Evolutionary conservation across 2,888 invertebrate genomes (phyloP).

Genomic region (Melieria picta): DNA sequence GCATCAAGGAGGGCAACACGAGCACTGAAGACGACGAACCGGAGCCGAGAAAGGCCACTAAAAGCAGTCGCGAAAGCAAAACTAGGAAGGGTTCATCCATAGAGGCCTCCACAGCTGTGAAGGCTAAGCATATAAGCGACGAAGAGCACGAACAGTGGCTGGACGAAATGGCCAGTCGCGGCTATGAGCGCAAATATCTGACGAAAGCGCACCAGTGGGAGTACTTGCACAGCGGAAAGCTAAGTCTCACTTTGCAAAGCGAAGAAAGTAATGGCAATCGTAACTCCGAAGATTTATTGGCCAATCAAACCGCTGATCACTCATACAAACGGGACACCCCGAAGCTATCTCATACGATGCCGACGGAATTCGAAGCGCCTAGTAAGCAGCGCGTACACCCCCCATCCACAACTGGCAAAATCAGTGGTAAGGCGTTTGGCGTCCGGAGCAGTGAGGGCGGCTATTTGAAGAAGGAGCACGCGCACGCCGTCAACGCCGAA

Average conservation of each 20-base stretch:
- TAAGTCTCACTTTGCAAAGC: slow-evolving; percentile 37
- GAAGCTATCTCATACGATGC: too few species aligned
- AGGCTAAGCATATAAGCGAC: slow-evolving; percentile 13
- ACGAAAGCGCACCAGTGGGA: slow-evolving; percentile 47
- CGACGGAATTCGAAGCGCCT: too few species aligned
- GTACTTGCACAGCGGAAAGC: slow-evolving; percentile 42
- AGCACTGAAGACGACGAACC: not conserved
- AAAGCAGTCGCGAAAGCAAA: not conserved
- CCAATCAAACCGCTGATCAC: slow-evolving; percentile 7
- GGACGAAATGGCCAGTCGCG: slow-evolving; percentile 49
- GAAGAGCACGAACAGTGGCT: slow-evolving; percentile 47
- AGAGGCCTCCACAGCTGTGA: not conserved
- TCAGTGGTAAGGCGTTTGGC: slow-evolving; percentile 23
- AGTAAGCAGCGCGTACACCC: too few species aligned
- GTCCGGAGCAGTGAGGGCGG: not conserved
- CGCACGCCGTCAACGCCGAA: slow-evolving; percentile 39
- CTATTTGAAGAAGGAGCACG: slow-evolving; percentile 19
- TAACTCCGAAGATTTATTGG: not conserved
- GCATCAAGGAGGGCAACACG: slow-evolving; percentile 27
- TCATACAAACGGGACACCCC: slow-evolving; percentile 37
- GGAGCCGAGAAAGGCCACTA: not conserved
- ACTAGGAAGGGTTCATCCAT: not conserved
- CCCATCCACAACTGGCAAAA: not conserved
- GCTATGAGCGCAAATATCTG: slow-evolving; percentile 51
- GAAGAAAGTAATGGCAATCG: slow-evolving; percentile 1